A percentile compares a stretch with the other conserved stretches of the same genome.
Evolutionary conservation across 2,113 vertebrate genomes (phyloP).

Genomic region (Cynoglossus semilaevis): DNA sequence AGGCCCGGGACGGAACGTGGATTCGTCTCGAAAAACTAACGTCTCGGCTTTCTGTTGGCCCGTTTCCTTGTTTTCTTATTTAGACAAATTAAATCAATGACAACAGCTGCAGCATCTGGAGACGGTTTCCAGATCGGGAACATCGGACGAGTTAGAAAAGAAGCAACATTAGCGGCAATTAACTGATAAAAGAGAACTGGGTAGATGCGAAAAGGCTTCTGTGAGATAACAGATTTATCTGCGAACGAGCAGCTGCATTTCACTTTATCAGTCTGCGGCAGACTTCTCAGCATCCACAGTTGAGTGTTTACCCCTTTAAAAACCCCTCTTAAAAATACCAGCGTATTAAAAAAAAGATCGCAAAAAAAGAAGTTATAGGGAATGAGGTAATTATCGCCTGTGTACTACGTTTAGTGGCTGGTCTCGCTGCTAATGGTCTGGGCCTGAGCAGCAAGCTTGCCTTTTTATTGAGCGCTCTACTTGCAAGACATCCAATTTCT

Average conservation of each 20-base stretch:
- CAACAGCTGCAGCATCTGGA: constrained; percentile 57
- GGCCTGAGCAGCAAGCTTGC: constrained; percentile 53
- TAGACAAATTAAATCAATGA: neutral
- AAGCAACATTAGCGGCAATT: constrained; percentile 51
- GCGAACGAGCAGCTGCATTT: constrained; percentile 30
- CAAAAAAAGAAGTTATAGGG: constrained; percentile 43
- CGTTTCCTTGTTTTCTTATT: constrained; percentile 13
- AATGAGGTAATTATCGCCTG: constrained; percentile 62
- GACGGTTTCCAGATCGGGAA: constrained; percentile 48
- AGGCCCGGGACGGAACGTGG: constrained; percentile 11
- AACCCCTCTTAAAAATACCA: constrained; percentile 59
- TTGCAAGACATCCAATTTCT: constrained; percentile 60
- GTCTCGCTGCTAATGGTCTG: constrained; percentile 63
- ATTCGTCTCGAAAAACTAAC: too few relatives aligned
- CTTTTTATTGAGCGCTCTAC: constrained; percentile 66
- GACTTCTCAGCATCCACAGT: constrained; percentile 27
- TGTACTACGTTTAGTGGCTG: constrained; percentile 45
- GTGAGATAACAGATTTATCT: constrained; percentile 47
- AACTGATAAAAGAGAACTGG: constrained; percentile 44
- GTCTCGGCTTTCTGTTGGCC: neutral
- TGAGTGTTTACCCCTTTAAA: constrained; percentile 70
- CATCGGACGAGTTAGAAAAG: constrained; percentile 45
- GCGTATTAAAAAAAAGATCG: constrained; percentile 21
- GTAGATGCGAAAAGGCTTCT: constrained; percentile 34
- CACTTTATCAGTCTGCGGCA: constrained; percentile 45